Evolutionary conservation across 1,140 invertebrate species (phyloP), one percentile per base, ranked within the genome.

Genomic region (Diachasmimorpha longicaudata): DNA sequence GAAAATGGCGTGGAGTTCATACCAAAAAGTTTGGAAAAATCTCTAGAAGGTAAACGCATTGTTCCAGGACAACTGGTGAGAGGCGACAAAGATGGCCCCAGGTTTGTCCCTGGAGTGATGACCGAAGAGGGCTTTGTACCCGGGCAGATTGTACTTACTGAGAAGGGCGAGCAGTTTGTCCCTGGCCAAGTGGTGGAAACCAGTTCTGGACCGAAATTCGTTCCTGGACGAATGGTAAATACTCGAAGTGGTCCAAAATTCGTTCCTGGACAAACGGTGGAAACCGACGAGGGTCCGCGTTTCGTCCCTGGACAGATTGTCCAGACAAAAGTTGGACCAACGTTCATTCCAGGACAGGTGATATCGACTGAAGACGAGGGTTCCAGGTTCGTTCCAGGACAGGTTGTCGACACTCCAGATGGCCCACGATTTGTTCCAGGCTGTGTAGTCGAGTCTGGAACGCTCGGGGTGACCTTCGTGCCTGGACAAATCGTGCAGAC

Each of bases 351-450:
- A 0, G 93, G 93, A 68, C 93, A 94, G 85, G 90, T 94, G n/a
- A 93, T 94, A 82, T 92, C 90, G 14, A 94, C 93, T 0, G 91
- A 93, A 79, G 91, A 93, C 79, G 92, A 92, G 85, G 93, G 92
- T 4, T 93, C 92, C 0, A 86, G 91, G 76, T 94, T 94, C 84
- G 92, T 94, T 2, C 93, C 93, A 8, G 93, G 93, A 4, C 93
- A 94, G 88, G 93, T 95, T 0, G 92, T 94, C 1, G 93, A 94
- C 80, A 94, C 93, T 0, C 89, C 91, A 46, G 91, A 93, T 81
- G 93, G 93, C 0, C 93, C 93, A 8, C 88, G 92, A 80, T 94
- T 94, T 85, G 93, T 94, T 19, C 93, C 93, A n/a, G 93, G 93
- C 46, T 86, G 93, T 82, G 91, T 94, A 4, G 91, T 93, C 14